Evolutionary conservation across 92 coral and sea anemone species (phyloP).

Genomic region (Virgularia gustaviana): DNA sequence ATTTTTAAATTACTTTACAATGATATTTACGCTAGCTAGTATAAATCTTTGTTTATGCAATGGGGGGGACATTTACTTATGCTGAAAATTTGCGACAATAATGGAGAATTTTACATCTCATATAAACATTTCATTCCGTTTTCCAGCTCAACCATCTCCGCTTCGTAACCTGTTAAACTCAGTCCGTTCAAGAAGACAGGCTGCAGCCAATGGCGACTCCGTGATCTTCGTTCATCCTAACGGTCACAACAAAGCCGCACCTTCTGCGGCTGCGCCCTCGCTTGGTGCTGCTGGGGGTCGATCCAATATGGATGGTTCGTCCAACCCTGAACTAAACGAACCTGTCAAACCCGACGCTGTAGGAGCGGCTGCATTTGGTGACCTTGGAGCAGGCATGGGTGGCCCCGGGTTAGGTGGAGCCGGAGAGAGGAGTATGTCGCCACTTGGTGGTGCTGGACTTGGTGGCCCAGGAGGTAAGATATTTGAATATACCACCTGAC

Average conservation of each 20-base stretch:
- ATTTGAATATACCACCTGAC: not conserved
- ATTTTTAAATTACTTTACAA: no score
- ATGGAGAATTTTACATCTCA: not conserved
- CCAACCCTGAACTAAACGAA: conserved; percentile 65
- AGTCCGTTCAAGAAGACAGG: conserved; percentile 21
- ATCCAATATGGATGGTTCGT: conserved; percentile 65
- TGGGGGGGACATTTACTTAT: no score
- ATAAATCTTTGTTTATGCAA: no score
- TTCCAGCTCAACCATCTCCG: conserved; percentile 11
- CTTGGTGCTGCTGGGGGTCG: conserved; percentile 72
- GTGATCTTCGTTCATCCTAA: conserved; percentile 98
- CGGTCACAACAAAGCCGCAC: conserved; percentile 53
- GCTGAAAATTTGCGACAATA: no score
- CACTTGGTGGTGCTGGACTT: conserved; percentile 14
- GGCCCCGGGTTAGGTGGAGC: conserved; percentile 40
- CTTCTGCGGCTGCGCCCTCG: conserved; percentile 55
- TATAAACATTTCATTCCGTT: not conserved
- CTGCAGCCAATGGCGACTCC: conserved; percentile 83
- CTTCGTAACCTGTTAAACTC: conserved; percentile 29
- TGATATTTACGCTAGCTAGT: no score
- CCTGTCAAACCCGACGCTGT: conserved; percentile 72
- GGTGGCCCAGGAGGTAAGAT: conserved; percentile 18
- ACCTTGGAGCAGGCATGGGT: conserved; percentile 31
- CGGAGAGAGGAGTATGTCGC: conserved; percentile 31
- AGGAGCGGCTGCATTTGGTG: conserved; percentile 63